Conservation (phyloP, 2,888 invertebrate genomes). For the Dorcus hopei region DNA sequence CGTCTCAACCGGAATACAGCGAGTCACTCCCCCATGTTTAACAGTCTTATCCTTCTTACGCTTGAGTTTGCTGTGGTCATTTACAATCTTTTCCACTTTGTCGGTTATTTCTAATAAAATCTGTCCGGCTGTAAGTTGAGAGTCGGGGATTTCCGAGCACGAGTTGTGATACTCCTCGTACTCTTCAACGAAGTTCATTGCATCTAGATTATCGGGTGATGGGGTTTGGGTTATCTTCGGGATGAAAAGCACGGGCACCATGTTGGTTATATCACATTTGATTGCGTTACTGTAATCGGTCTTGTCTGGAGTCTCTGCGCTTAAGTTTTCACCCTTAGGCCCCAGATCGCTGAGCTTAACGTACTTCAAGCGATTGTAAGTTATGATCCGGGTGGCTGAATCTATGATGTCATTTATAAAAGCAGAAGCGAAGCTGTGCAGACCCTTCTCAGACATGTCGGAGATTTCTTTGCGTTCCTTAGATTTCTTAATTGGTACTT, state of each 20-base stretch:
- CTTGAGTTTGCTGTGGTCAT: constrained; percentile 26
- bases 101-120: constrained; percentile 30
- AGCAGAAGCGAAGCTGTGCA: constrained; percentile 25
- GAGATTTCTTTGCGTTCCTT: constrained; percentile 6
- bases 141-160: constrained; percentile 45
- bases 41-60: constrained; percentile 42
- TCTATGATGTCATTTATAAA: constrained; percentile 39
- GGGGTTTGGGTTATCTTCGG: constrained; percentile 40
- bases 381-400: constrained; percentile 26
- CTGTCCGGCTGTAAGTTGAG: constrained; percentile 34
- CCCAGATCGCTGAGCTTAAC: constrained; percentile 16
- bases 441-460: constrained; percentile 23
- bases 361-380: constrained; percentile 25
- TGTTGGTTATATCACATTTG: constrained; percentile 39
- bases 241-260: constrained; percentile 35
- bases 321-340: constrained; percentile 6
- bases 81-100: constrained; percentile 24
- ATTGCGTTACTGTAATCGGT: constrained; percentile 12
- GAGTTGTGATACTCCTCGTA: constrained; percentile 49
- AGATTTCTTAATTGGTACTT: constrained; percentile 12
- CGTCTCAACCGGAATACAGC: constrained; percentile 43
- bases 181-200: constrained; percentile 47
- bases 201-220: constrained; percentile 37
- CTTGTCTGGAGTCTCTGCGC: constrained; percentile 14
- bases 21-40: constrained; percentile 47